A percentile compares a stretch with the other conserved stretches of the same genome.
Evolutionary conservation across 2,113 vertebrate species (phyloP).

Genomic region (Ctenomys sociabilis): DNA sequence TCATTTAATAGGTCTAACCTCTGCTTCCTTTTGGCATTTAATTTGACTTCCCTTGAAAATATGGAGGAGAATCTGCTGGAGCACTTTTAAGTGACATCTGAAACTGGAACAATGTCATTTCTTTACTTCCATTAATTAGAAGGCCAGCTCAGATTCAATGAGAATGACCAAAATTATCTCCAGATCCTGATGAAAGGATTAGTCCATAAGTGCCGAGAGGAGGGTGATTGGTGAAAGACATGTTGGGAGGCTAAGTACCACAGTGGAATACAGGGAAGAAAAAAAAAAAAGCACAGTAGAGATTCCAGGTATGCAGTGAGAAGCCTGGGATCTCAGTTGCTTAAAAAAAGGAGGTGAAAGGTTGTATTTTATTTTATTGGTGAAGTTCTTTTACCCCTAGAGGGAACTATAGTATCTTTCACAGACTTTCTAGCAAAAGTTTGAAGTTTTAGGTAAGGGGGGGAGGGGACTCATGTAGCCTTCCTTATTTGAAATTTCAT

Average conservation of each 20-base stretch:
- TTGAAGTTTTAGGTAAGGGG: not conserved
- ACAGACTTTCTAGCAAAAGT: conserved; percentile 54
- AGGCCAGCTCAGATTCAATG: conserved; percentile 33
- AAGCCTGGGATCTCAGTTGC: not conserved
- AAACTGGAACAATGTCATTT: not conserved
- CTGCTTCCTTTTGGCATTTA: not conserved
- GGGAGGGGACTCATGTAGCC: not conserved
- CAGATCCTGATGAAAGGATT: not conserved
- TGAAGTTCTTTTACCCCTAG: not conserved
- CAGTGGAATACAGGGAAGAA: not conserved
- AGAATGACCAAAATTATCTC: conserved; percentile 21
- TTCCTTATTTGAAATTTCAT: conserved; percentile 72
- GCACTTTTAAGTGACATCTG: not conserved
- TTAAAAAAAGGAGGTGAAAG: not conserved
- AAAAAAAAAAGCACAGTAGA: not conserved
- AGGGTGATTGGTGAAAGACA: not conserved
- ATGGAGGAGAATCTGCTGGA: not conserved
- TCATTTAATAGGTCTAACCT: not conserved
- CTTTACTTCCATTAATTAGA: conserved; percentile 12
- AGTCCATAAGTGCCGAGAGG: not conserved
- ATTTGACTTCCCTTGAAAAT: not conserved
- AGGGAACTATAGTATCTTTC: conserved; percentile 10
- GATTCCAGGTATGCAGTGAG: not conserved
- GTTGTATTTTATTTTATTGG: not conserved
- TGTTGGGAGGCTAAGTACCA: not conserved